phyloP scores from a whole-genome alignment of 2,888 invertebrate species.

The Melitaea athalia region DNA sequence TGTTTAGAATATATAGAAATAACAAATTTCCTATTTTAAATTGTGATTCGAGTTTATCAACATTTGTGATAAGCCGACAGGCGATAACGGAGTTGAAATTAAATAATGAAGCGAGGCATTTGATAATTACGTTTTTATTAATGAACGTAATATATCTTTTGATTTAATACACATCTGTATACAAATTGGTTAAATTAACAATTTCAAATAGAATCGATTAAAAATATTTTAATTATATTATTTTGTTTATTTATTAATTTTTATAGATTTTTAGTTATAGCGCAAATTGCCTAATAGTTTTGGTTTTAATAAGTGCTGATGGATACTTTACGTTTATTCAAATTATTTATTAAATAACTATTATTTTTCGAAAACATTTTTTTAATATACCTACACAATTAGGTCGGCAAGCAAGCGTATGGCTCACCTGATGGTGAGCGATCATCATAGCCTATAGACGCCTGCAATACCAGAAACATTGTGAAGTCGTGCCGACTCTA shows the following conservation, averaged over 20 bases:
- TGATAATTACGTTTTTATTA: constrained; percentile 9
- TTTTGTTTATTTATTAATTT: background rate
- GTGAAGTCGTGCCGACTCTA: no score
- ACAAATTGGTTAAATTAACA: background rate
- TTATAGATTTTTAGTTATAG: no score
- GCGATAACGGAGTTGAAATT: constrained; percentile 46
- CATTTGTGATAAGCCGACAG: constrained; percentile 22
- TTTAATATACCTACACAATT: no score
- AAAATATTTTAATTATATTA: background rate
- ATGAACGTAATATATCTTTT: constrained; percentile 7
- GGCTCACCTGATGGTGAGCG: no score
- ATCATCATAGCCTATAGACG: no score
- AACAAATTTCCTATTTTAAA: constrained; percentile 19
- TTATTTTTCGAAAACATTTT: no score
- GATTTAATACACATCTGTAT: background rate
- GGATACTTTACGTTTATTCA: no score
- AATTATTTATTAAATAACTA: no score
- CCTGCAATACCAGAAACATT: no score
- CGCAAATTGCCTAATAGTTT: no score
- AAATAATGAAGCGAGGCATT: constrained; percentile 56
- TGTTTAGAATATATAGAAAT: constrained; percentile 4
- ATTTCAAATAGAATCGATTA: background rate
- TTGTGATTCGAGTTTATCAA: constrained; percentile 14
- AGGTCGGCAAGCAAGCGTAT: no score
- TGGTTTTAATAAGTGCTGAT: no score